Evolutionary conservation across 2,113 vertebrate genomes (phyloP).

Genomic region (Galbula dea): DNA sequence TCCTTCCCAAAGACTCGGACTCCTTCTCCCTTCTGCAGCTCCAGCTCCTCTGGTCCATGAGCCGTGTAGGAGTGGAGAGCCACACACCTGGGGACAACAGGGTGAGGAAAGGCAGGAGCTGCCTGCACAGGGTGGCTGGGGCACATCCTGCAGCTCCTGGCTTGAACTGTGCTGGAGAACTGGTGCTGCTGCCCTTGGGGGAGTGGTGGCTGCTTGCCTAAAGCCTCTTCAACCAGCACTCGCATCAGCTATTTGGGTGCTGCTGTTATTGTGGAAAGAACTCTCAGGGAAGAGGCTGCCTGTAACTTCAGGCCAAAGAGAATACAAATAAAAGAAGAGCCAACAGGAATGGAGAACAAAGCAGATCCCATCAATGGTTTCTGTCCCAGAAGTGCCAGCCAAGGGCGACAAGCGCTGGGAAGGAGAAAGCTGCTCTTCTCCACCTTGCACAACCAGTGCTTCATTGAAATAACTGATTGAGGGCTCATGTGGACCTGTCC

Average conservation of each 20-base stretch:
- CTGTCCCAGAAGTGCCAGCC: not conserved
- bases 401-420: accelerated
- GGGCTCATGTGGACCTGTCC: not conserved
- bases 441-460: not conserved
- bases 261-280: not conserved
- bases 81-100: constrained; percentile 77
- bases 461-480: not conserved
- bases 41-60: constrained; percentile 83
- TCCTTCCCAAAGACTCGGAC: constrained; percentile 87
- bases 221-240: not conserved
- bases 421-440: not conserved
- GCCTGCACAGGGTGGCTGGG: accelerated
- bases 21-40: constrained; percentile 91
- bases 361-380: not conserved
- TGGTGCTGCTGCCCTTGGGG: not conserved
- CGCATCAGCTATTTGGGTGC: not conserved
- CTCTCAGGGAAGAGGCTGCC: not conserved
- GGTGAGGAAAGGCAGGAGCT: not conserved
- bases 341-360: not conserved
- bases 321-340: not conserved
- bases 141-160: accelerated
- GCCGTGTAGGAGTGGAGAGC: constrained; percentile 85
- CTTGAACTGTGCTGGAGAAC: not conserved
- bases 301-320: not conserved
- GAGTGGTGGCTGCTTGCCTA: not conserved